These are phyloP conservation scores for Augiades crinisus DNA, from an alignment of 2,888 invertebrate genomes.

Conservation along the genomic window DNA sequence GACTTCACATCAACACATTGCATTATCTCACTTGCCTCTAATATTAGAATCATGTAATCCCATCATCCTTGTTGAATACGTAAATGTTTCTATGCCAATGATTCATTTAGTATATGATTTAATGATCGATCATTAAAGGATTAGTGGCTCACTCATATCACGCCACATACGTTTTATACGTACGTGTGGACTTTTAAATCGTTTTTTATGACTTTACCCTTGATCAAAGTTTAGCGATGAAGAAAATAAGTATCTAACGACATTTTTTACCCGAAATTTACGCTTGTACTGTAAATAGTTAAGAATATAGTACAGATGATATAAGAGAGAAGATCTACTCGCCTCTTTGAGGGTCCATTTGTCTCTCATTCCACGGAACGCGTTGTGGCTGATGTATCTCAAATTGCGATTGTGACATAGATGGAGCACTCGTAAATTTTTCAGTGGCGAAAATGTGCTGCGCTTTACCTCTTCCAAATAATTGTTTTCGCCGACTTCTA, in stretches of 20 bases:
- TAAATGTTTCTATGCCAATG: constrained; percentile 5
- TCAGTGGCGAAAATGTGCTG: constrained; percentile 76
- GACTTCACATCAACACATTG: constrained; percentile 25
- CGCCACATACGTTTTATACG: background rate
- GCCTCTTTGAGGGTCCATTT: constrained; percentile 80
- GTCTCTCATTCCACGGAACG: constrained; percentile 75
- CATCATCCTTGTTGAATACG: constrained; percentile 5
- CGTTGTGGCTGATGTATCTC: constrained; percentile 80
- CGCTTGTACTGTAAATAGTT: no score
- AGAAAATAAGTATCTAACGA: no score
- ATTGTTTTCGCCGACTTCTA: constrained; percentile 83
- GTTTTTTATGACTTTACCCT: no score
- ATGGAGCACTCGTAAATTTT: constrained; percentile 65
- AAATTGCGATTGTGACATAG: constrained; percentile 77
- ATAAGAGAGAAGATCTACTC: no score
- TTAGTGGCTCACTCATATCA: background rate
- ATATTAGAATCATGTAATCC: constrained; percentile 20
- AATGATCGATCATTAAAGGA: background rate
- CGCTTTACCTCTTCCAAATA: constrained; percentile 78
- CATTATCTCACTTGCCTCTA: constrained; percentile 24
- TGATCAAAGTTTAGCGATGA: no score
- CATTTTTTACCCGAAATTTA: no score
- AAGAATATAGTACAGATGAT: no score
- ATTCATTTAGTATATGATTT: constrained; percentile 12
- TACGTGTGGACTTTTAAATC: no score